A percentile compares a stretch with the other conserved stretches of the same genome.
Evolutionary conservation across 1,140 invertebrate species (phyloP).

Genomic region (Aphelenchoides avenae): DNA sequence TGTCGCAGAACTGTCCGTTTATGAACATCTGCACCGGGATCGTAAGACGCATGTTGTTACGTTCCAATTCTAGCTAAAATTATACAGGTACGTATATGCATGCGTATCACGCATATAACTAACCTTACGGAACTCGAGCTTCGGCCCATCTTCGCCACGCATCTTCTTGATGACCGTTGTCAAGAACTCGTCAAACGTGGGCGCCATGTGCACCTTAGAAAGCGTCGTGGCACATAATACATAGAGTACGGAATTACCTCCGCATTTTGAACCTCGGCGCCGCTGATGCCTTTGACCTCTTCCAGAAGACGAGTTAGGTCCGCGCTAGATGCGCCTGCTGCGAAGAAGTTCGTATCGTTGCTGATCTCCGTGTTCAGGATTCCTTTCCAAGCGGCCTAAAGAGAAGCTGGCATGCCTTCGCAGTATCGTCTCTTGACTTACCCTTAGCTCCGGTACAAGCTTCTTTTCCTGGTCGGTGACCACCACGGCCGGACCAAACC

Average conservation of each 20-base stretch:
- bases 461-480: constrained; percentile 72
- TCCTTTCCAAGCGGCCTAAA: constrained; percentile 74
- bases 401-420: no score
- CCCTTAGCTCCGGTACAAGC: constrained; percentile 64
- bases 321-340: constrained; percentile 80
- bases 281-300: constrained; percentile 78
- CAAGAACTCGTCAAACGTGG: constrained; percentile 77
- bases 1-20: constrained; percentile 83
- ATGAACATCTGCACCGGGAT: constrained; percentile 67
- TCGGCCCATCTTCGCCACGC: constrained; percentile 65
- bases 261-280: constrained; percentile 75
- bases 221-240: no score
- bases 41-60: constrained; percentile 17
- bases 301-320: constrained; percentile 85
- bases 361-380: constrained; percentile 75
- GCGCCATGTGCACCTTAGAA: constrained; percentile 72
- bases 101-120: no score
- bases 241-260: no score
- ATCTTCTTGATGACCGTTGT: constrained; percentile 68
- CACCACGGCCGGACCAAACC: no score
- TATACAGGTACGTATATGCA: no score
- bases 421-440: no score
- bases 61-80: constrained; percentile 32
- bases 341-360: constrained; percentile 82
- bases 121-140: constrained; percentile 50